A percentile compares a stretch with the other conserved stretches of the same genome.
phyloP scores from a whole-genome alignment of 2,113 vertebrate species.

The Plecturocebus donacophilus region DNA sequence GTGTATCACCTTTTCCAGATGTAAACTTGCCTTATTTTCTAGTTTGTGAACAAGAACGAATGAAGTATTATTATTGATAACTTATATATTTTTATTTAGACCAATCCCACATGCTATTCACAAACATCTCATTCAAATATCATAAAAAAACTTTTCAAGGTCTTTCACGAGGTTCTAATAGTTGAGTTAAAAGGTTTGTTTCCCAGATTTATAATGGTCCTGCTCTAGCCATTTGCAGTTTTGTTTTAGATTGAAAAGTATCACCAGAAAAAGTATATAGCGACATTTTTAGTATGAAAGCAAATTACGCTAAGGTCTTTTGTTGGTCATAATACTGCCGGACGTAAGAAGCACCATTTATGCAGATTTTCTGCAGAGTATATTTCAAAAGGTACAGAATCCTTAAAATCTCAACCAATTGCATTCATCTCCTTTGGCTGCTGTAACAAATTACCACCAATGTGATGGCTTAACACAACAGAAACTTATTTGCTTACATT shows the following conservation, averaged over 20 bases:
- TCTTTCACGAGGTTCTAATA: constrained; percentile 75
- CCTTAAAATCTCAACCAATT: constrained; percentile 11
- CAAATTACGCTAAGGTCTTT: constrained; percentile 50
- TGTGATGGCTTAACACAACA: not conserved
- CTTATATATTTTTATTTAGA: constrained; percentile 86
- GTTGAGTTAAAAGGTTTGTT: constrained; percentile 76
- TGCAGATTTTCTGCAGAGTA: constrained; percentile 39
- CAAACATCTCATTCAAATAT: not conserved
- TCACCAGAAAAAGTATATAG: constrained; percentile 53
- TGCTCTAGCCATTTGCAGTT: constrained; percentile 77
- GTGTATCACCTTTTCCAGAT: constrained; percentile 82
- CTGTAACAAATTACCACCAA: not conserved
- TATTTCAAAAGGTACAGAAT: not conserved
- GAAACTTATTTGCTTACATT: not conserved
- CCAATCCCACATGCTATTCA: constrained; percentile 75
- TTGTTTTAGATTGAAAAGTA: constrained; percentile 68
- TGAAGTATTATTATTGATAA: constrained; percentile 81
- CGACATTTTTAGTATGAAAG: constrained; percentile 62
- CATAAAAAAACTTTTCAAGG: constrained; percentile 17
- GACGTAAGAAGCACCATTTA: constrained; percentile 26
- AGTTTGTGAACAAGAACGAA: constrained; percentile 71
- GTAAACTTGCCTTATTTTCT: constrained; percentile 87
- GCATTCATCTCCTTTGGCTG: constrained; percentile 38
- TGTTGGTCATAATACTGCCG: constrained; percentile 29
- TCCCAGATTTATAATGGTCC: constrained; percentile 74